Base-by-base conservation (phyloP, 2,797 vertebrate genomes). In the Pseudochromis fuscus region DNA sequence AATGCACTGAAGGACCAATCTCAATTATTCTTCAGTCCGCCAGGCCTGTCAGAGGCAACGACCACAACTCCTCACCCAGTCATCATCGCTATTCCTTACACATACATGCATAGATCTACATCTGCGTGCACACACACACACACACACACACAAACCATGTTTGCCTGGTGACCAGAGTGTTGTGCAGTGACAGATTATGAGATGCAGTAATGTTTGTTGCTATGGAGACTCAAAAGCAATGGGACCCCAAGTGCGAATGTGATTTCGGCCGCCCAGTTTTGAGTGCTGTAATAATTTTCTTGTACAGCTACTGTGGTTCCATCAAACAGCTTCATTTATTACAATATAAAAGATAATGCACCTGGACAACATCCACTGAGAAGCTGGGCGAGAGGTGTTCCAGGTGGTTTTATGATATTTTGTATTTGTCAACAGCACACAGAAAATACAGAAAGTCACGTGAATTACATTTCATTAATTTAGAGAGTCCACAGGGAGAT, bases 11-110 rank as follows among this genome's bases (percentile, higher is more conserved):
- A 56, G 62, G 67, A 66, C 55, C 49, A 42, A 74, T 80, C 44
- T 61, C 75, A 75, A 60, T 71, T 45, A 62, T 38, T 62, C 57
- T 28, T 48, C 59, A 38, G 50, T 31, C 37, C 38, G 60, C 57
- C 21, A 24, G 25, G 31, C 66, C 51, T 74, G 81, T 79, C 75
- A 51, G n/a, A 48, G 18, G 15, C 33, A 46, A 33, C 35, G 25
- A 30, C 40, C 55, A 57, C 3, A 42, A 27, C 21, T 33, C 55
- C 23, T 69, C 56, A 44, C 5, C 62, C 13, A 30, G 37, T 49
- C 68, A 46, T 37, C 60, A 53, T n/a, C 19, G 33, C 35, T 61
- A 1, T 19, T 33, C 21, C 49, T n/a, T 25, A 42, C 46, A 46
- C n/a, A 50, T 42, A 50, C 8, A 66, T 64, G 64, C 27, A 76